These are phyloP conservation scores for Chionis minor DNA, from an alignment of 2,113 vertebrate genomes.

Conservation along the genomic window DNA sequence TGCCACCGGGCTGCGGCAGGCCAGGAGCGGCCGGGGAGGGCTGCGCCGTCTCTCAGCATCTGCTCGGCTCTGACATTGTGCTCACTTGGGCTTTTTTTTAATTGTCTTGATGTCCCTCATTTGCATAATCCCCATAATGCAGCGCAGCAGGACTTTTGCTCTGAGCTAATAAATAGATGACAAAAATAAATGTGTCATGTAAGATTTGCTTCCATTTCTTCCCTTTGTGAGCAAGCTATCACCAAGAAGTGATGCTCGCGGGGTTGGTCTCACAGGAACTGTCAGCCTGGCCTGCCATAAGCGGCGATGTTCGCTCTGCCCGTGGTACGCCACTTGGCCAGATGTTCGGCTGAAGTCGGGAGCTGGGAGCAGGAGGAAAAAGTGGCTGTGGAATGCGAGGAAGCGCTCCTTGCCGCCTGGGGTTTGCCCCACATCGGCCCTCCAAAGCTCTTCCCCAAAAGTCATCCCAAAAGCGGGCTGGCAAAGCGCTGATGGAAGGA, in stretches of 20 bases:
- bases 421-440: neutral
- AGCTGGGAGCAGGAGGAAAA: neutral
- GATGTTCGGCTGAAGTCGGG: neutral
- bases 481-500: neutral
- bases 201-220: conserved; percentile 55
- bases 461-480: neutral
- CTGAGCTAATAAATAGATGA: conserved; percentile 57
- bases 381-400: fast-evolving
- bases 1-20: neutral
- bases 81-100: conserved; percentile 15
- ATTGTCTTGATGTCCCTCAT: conserved; percentile 47
- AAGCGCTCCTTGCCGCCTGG: neutral
- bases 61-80: conserved; percentile 22
- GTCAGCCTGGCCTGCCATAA: neutral
- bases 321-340: neutral
- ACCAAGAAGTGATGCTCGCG: neutral
- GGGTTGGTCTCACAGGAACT: neutral
- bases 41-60: neutral
- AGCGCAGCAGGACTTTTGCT: conserved; percentile 48
- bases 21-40: neutral
- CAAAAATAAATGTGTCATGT: conserved; percentile 57
- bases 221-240: neutral
- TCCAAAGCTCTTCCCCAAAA: neutral
- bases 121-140: conserved; percentile 57
- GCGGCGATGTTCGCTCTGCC: neutral